phyloP scores from a whole-genome alignment of 2,113 vertebrate species.

The Grus americana region DNA sequence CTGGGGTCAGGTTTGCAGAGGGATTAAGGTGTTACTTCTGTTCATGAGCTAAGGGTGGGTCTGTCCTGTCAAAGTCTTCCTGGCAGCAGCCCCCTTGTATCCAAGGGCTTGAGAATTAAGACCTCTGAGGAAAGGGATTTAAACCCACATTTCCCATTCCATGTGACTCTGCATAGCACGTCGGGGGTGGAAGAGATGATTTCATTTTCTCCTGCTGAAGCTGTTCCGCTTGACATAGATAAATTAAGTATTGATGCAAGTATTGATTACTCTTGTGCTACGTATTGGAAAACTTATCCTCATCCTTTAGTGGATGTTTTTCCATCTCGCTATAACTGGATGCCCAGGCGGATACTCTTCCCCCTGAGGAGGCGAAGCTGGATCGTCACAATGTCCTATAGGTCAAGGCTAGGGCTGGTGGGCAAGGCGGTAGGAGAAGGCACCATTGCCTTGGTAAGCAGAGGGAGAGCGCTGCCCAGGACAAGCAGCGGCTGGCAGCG shows the following conservation, averaged over 20 bases:
- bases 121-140: neutral
- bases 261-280: slow-evolving; percentile 56
- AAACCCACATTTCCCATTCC: neutral
- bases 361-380: neutral
- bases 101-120: neutral
- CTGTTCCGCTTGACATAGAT: neutral
- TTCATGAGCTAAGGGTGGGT: neutral
- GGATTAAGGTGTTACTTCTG: neutral
- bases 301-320: neutral
- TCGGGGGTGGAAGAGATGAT: neutral
- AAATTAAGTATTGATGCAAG: slow-evolving; percentile 66
- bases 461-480: neutral
- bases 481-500: neutral
- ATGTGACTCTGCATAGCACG: neutral
- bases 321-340: slow-evolving; percentile 41
- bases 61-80: neutral
- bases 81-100: neutral
- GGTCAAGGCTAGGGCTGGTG: neutral
- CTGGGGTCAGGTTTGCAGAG: neutral
- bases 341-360: neutral
- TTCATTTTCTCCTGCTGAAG: slow-evolving; percentile 32
- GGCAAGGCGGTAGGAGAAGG: neutral
- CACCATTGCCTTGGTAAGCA: neutral
- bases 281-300: slow-evolving; percentile 46
- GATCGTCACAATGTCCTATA: neutral